Percentiles rank a stretch among this genome's conserved stretches.
Evolutionary conservation across 2,888 invertebrate species (phyloP).

Genomic region (Congeria kusceri): DNA sequence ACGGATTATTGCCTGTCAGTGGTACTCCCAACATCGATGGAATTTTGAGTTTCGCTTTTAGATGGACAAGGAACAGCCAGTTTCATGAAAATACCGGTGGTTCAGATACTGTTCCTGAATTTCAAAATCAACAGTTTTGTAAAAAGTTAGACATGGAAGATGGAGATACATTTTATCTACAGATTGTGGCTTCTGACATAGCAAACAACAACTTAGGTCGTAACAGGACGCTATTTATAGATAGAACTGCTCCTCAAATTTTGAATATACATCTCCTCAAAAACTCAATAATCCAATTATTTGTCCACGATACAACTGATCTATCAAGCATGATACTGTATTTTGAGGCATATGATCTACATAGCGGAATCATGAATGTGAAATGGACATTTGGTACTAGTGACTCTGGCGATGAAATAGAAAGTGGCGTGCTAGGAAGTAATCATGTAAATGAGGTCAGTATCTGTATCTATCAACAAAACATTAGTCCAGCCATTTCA

Average conservation of each 20-base stretch:
- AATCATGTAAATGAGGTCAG: too few species aligned
- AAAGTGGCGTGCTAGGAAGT: background rate
- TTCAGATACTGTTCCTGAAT: conserved; percentile 6
- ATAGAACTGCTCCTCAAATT: conserved; percentile 62
- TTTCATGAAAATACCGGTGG: background rate
- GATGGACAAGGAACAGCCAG: background rate
- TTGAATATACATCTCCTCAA: conserved; percentile 57
- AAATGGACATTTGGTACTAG: conserved; percentile 58
- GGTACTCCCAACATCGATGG: conserved; percentile 66
- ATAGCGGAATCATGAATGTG: conserved; percentile 63
- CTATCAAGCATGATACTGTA: conserved; percentile 60
- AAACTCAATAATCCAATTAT: conserved; percentile 47
- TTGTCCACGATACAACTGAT: conserved; percentile 65
- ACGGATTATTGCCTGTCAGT: conserved; percentile 44
- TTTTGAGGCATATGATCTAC: conserved; percentile 63
- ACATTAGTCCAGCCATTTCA: too few species aligned
- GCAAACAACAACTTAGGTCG: conserved; percentile 47
- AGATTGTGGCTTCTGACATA: conserved; percentile 59
- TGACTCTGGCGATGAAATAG: background rate
- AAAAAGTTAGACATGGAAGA: conserved; percentile 36
- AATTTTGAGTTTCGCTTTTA: conserved; percentile 37
- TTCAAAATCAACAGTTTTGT: conserved; percentile 43
- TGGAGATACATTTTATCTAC: conserved; percentile 57
- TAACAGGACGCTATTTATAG: conserved; percentile 57
- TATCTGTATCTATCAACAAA: too few species aligned